phyloP scores from a whole-genome alignment of 2,113 vertebrate genomes.

The Takifugu flavidus region DNA sequence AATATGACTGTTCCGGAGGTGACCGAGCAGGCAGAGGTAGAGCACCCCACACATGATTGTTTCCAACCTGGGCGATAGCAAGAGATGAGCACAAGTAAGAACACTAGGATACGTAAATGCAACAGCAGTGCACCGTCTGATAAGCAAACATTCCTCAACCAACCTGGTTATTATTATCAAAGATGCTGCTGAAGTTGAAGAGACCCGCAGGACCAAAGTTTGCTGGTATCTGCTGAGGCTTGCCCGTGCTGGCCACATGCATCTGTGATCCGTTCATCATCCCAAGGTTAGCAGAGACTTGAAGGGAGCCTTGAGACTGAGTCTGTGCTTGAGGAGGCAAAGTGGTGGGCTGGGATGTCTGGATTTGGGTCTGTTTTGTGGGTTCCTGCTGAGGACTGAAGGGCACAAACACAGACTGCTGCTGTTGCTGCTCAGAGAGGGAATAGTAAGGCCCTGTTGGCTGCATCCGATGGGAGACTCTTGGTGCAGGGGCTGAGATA shows the following conservation, averaged over 20 bases:
- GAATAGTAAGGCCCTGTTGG: constrained; percentile 90
- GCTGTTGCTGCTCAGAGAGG: constrained; percentile 73
- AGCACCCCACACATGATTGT: constrained; percentile 94
- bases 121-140: not conserved
- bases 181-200: constrained; percentile 98
- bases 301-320: constrained; percentile 71
- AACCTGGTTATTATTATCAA: constrained; percentile 83
- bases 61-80: constrained; percentile 80
- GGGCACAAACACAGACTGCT: constrained; percentile 89
- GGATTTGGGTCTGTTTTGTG: constrained; percentile 70
- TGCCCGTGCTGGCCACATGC: constrained; percentile 82
- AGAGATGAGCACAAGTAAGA: not conserved
- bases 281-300: constrained; percentile 88
- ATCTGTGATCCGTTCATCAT: constrained; percentile 96
- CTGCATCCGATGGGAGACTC: constrained; percentile 86
- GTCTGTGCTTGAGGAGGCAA: constrained; percentile 69
- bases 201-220: constrained; percentile 90
- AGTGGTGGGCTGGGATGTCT: constrained; percentile 79
- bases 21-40: constrained; percentile 87
- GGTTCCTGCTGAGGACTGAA: constrained; percentile 70
- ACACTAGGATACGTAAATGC: not conserved
- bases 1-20: constrained; percentile 87
- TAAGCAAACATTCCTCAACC: not conserved
- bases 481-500: constrained; percentile 85
- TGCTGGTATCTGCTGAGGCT: constrained; percentile 85